Evolutionary conservation across 2,888 invertebrate species (phyloP).

Genomic region (Ferdinandea cuprea): DNA sequence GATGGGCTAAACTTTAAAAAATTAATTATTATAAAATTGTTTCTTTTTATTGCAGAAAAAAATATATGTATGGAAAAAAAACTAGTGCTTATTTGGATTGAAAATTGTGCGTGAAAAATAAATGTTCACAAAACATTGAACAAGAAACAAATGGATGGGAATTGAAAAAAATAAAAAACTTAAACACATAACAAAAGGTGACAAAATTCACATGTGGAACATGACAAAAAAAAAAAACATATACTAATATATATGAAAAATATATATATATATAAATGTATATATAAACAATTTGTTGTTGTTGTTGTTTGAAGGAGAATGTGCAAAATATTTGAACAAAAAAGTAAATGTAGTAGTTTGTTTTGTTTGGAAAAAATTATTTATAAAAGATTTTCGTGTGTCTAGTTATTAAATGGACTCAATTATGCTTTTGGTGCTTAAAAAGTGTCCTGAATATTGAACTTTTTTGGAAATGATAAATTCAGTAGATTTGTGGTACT

Average conservation of each 20-base stretch:
- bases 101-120: constrained; percentile 50
- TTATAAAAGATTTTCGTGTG: constrained; percentile 57
- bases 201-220: constrained; percentile 56
- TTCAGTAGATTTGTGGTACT: constrained; percentile 84
- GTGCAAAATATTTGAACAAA: constrained; percentile 75
- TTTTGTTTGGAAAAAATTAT: constrained; percentile 35
- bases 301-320: constrained; percentile 63
- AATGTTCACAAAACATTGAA: constrained; percentile 58
- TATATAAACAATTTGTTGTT: constrained; percentile 77
- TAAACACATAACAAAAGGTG: constrained; percentile 44
- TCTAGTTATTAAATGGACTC: constrained; percentile 18
- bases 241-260: constrained; percentile 23
- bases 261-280: constrained; percentile 60
- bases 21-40: not conserved
- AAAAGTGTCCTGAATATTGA: constrained; percentile 40
- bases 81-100: constrained; percentile 37
- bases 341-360: constrained; percentile 35
- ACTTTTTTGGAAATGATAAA: not conserved
- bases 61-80: constrained; percentile 21
- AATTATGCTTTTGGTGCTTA: constrained; percentile 50
- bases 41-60: constrained; percentile 31
- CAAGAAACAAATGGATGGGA: constrained; percentile 54
- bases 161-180: constrained; percentile 7
- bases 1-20: constrained; percentile 61
- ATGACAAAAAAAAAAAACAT: constrained; percentile 78